These are phyloP conservation scores for Cantharis lateralis DNA, from an alignment of 2,888 invertebrate species.

Conservation along the genomic window DNA sequence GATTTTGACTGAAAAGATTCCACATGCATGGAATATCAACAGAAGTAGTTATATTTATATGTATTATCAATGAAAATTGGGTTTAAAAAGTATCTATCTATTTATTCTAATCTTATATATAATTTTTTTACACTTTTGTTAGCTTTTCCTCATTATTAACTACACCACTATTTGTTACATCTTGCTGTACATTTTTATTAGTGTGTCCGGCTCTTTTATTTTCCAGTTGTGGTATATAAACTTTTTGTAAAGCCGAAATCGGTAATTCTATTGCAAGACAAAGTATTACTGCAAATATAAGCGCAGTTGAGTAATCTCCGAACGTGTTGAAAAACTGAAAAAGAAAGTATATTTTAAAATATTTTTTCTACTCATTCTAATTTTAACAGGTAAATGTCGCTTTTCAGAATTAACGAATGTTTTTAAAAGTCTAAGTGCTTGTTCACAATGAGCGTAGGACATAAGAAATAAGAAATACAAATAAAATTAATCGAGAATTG, in stretches of 20 bases:
- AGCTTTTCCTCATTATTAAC: neutral
- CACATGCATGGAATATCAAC: no score
- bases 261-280: constrained; percentile 26
- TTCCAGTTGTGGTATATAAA: neutral
- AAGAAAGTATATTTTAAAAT: no score
- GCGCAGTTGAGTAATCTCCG: neutral
- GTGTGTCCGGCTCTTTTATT: neutral
- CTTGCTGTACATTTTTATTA: neutral
- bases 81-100: neutral
- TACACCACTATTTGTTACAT: neutral
- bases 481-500: no score
- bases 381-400: no score
- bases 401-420: no score
- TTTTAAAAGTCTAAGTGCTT: no score
- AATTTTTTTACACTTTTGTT: neutral
- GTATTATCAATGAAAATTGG: no score
- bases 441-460: no score
- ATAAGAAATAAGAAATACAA: no score
- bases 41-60: no score
- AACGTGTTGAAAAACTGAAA: neutral
- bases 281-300: neutral
- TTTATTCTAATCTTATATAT: neutral
- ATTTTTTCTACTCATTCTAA: no score
- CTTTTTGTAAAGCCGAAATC: constrained; percentile 17
- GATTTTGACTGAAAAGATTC: no score